Evolutionary conservation across 2,888 invertebrate genomes (phyloP), one percentile per base, ranked within the genome.

Genomic region (Heliconius erato): DNA sequence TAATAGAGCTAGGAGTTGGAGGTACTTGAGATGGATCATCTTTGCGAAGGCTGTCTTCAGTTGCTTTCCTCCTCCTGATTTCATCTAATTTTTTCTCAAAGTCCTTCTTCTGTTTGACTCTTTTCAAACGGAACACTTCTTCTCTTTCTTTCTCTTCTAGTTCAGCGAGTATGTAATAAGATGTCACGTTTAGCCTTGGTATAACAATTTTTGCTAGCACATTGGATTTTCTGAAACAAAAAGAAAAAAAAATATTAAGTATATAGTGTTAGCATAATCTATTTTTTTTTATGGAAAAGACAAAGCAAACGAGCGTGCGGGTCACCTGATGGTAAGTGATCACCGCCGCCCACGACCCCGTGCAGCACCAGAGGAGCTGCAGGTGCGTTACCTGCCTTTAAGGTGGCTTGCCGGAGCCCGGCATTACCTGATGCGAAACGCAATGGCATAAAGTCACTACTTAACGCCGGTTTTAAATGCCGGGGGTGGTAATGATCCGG

Each of bases 221-320:
- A 80, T 90, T 91, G 74, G 87, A 85, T 85, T 90, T 91, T 87
- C 91, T 91, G 90, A 79, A 87, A 90, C 86, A 49, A 2, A 74
- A 80, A 44, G 3, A 71, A 79, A 16, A 23, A 40, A 11, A 40
- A 2, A 32, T 32, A 32, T 32, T 32, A 32, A 32, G 2, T 35
- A 40, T 40, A 40, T 40, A 40, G 11, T 40, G 11, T 40, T 40
- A 40, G 40, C 40, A 40, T 40, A 40, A 40, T 1, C 40, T 40
- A 40, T 40, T n/a, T n/a, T n/a, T n/a, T n/a, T n/a, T n/a, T n/a
- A n/a, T n/a, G n/a, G n/a, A n/a, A n/a, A n/a, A n/a, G n/a, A n/a
- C n/a, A n/a, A n/a, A n/a, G n/a, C n/a, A n/a, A n/a, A n/a, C n/a
- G n/a, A n/a, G n/a, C n/a, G n/a, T n/a, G n/a, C n/a, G n/a, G n/a